Percentiles rank a stretch among this genome's conserved stretches.
These are phyloP conservation scores for Sula dactylatra DNA, from an alignment of 2,113 vertebrate genomes.

Conservation along the genomic window DNA sequence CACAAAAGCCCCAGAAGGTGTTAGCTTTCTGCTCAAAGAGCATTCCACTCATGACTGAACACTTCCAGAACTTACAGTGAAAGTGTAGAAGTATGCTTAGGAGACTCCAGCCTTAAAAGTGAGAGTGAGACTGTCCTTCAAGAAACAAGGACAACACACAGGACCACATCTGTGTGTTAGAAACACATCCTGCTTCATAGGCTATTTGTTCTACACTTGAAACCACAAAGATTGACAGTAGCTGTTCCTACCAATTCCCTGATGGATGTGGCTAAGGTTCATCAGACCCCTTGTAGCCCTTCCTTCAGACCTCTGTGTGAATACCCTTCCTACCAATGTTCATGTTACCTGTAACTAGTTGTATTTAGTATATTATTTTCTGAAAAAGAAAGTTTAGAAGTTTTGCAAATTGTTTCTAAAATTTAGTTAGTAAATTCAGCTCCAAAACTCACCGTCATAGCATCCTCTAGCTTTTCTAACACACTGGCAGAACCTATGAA, in stretches of 20 bases:
- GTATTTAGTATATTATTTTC: background rate
- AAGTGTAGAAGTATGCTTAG: background rate
- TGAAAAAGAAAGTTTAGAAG: background rate
- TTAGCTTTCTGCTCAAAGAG: background rate
- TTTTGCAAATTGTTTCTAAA: background rate
- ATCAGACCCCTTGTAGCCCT: background rate
- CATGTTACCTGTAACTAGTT: background rate
- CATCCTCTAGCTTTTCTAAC: background rate
- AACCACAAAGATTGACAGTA: background rate
- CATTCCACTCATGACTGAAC: background rate
- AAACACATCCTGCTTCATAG: background rate
- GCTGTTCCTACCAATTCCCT: background rate
- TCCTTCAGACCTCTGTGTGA: background rate
- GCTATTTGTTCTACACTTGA: background rate
- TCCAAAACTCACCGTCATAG: background rate
- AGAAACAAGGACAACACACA: background rate
- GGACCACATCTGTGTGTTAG: background rate
- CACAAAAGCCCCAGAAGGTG: background rate
- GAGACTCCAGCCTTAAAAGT: background rate
- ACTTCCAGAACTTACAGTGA: background rate
- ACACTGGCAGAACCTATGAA: background rate
- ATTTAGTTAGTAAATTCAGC: background rate
- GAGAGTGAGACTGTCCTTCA: background rate
- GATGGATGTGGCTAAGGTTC: background rate
- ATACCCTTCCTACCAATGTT: background rate